Percentiles rank a stretch among this genome's conserved stretches.
Evolutionary conservation across 2,797 vertebrate genomes (phyloP).

Genomic region (Pteropus rufus): DNA sequence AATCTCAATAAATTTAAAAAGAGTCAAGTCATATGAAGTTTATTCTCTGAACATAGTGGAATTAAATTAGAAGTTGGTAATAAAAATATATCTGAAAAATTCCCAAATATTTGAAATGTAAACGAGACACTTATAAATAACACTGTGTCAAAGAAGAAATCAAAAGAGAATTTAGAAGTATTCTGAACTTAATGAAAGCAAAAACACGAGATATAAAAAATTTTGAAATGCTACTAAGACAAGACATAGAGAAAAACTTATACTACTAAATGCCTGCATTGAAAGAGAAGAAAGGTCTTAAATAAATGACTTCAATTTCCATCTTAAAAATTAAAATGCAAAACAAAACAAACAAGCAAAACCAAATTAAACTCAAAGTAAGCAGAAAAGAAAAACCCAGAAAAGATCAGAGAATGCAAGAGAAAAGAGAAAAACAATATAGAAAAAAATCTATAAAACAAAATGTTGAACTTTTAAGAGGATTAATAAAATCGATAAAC

Average conservation of each 20-base stretch:
- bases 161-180: not conserved
- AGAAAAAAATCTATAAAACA: not conserved
- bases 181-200: constrained; percentile 27
- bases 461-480: not conserved
- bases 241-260: not conserved
- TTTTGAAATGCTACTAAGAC: not conserved
- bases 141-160: not conserved
- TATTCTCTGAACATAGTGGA: not conserved
- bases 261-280: not conserved
- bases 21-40: not conserved
- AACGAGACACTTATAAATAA: not conserved
- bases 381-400: not conserved
- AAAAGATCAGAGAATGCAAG: not conserved
- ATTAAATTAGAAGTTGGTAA: not conserved
- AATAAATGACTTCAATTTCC: not conserved
- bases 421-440: not conserved
- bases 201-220: not conserved
- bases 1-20: not conserved
- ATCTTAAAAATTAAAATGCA: not conserved
- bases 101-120: not conserved
- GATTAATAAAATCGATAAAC: not conserved
- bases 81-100: not conserved
- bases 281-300: not conserved
- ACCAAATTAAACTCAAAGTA: not conserved
- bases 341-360: not conserved